Evolutionary conservation across 2,797 vertebrate genomes (phyloP).

Genomic region (Lutjanus argentimaculatus): DNA sequence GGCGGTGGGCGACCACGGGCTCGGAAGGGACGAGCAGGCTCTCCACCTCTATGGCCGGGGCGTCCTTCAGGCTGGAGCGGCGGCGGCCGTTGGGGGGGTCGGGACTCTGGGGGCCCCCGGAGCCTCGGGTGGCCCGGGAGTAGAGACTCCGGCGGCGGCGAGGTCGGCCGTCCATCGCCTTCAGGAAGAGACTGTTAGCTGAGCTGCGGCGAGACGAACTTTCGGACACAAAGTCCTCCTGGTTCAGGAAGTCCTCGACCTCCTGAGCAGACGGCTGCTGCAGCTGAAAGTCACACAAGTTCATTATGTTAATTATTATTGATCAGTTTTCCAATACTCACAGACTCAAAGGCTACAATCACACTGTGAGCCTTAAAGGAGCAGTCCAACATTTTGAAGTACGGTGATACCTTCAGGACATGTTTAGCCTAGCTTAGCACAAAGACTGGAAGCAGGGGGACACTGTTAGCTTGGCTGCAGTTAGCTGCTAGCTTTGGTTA

Average conservation of each 20-base stretch:
- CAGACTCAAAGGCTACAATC: background rate
- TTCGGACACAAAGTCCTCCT: conserved; percentile 63
- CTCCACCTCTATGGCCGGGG: conserved; percentile 37
- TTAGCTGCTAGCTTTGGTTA: no score
- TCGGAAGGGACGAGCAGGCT: conserved; percentile 17
- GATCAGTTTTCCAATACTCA: no score
- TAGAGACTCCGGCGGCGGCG: conserved; percentile 77
- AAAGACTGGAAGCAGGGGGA: no score
- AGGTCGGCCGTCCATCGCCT: conserved; percentile 80
- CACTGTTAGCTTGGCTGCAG: no score
- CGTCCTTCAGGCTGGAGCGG: conserved; percentile 68
- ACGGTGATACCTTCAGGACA: background rate
- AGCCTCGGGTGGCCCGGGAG: conserved; percentile 16
- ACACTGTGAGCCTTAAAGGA: background rate
- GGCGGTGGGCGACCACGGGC: conserved; percentile 15
- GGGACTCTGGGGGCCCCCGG: conserved; percentile 29
- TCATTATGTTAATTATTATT: background rate
- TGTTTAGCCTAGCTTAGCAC: no score
- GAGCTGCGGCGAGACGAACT: conserved; percentile 65
- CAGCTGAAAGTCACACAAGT: conserved; percentile 60
- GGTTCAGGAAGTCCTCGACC: conserved; percentile 77
- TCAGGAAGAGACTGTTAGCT: conserved; percentile 77
- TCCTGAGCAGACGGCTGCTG: conserved; percentile 75
- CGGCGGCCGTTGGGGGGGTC: conserved; percentile 49
- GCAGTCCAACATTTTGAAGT: no score